Base-by-base conservation (phyloP, 2,888 invertebrate species). In the Resseliella maxima region DNA sequence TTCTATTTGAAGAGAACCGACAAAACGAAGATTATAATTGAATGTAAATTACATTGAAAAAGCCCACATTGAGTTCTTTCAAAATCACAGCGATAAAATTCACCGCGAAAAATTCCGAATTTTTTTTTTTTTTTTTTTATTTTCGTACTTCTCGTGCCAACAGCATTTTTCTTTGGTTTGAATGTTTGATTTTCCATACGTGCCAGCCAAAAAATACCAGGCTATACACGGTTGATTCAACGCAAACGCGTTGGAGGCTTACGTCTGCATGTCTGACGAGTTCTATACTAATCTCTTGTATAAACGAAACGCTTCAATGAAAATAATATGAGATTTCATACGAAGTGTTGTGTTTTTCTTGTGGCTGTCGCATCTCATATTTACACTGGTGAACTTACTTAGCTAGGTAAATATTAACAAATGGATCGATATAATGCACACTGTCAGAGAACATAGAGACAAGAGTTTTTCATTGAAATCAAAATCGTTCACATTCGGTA, bases 211-310 rank as follows among this genome's bases (percentile, higher is more conserved):
- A 59, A 59, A 31, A 72, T 12, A 15, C 46, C 15, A 72, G n/a
- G n/a, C n/a, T n/a, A n/a, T n/a, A 72, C 31, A 15, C 31, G 72
- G 72, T 72, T 72, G 5, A 31, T 72, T 10, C 31, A 41, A 12
- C 41, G 27, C 0, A 31, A 6, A 5, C 31, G 72, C 72, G 72
- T 72, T 72, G 72, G 31, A 31, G 72, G 72, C 31, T 72, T 15
- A 72, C 15, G 72, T 72, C 72, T 72, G 72, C 72, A 72, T 72
- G 72, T 72, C 72, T 72, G 41, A 72, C 72, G 72, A 31, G 35
- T 35, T 18, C 35, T 72, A n/a, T n/a, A 35, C 15, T 72, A 72
- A 72, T 72, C 72, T 31, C 72, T 72, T 72, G 72, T 35, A 72
- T 72, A 72, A 72, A 72, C 72, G 72, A 31, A 31, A 72, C 46